Evolutionary conservation across 2,797 vertebrate genomes (phyloP), one percentile per base, ranked within the genome.

Genomic region (Sebastes vulpes): DNA sequence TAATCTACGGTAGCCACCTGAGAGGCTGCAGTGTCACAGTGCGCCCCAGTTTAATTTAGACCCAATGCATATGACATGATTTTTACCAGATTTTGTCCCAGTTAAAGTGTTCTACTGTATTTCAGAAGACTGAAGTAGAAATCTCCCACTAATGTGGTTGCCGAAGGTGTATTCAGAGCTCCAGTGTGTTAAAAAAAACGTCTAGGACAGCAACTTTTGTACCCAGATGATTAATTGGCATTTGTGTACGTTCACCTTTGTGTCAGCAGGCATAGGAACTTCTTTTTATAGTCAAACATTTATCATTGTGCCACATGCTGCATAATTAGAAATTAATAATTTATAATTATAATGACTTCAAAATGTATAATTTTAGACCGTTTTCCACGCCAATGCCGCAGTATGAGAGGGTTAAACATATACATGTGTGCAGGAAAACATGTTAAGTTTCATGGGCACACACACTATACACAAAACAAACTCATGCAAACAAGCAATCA

Each of bases 11-110:
- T 90, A 94, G 87, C 94, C 96, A 96, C 95, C 94, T 96, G 96
- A 96, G 95, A 96, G 90, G 82, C 92, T 95, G 93, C 94, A 79
- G 91, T 95, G 96, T 96, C 95, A 96, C 94, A 95, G 92, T 88
- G 81, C 82, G 96, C 88, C 96, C 96, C 95, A 97, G 93, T 96
- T 97, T 93, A 86, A 90, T 87, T 91, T 86, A 92, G 89, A 88
- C 79, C 77, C 80, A 42, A 82, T 66, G 84, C 94, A 89, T 90
- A 85, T 90, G 91, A 90, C 92, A 92, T 65, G 69, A 71, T 92
- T 89, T 90, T 88, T 81, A 73, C 63, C 70, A 79, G 83, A 90
- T 94, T 90, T 75, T 91, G 92, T 90, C 92, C 93, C 89, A 94
- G 75, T 93, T 95, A 75, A 87, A 86, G 85, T 65, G 58, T 68